These are phyloP conservation scores for Nomada ruficornis DNA, from an alignment of 2,888 invertebrate genomes.

Conservation along the genomic window DNA sequence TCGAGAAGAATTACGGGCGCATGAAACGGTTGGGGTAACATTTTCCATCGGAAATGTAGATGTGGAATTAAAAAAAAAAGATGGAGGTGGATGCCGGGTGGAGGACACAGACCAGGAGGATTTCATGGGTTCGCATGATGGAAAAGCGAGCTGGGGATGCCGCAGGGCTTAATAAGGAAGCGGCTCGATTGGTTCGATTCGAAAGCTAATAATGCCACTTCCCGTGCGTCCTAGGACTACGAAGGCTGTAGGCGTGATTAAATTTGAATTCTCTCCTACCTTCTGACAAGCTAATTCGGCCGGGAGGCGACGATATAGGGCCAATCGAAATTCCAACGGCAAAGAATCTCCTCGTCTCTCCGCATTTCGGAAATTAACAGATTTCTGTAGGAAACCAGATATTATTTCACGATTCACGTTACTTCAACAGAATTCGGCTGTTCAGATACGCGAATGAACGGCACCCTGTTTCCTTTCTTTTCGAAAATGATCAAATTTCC, in stretches of 20 bases:
- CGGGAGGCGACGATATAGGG: conserved; percentile 60
- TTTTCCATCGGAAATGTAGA: conserved; percentile 30
- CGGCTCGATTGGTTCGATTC: conserved; percentile 80
- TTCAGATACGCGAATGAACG: too few relatives aligned
- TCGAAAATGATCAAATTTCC: not conserved
- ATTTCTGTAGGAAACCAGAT: not conserved
- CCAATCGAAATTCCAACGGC: conserved; percentile 73
- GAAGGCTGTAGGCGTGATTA: conserved; percentile 66
- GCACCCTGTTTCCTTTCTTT: too few relatives aligned
- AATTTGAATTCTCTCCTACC: conserved; percentile 73
- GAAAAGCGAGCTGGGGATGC: conserved; percentile 50
- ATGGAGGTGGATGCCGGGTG: not conserved
- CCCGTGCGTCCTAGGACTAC: conserved; percentile 65
- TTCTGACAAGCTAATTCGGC: conserved; percentile 64
- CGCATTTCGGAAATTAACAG: conserved; percentile 29
- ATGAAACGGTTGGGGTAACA: not conserved
- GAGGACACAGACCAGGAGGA: conserved; percentile 17
- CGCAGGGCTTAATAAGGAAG: conserved; percentile 76
- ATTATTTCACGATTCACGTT: too few relatives aligned
- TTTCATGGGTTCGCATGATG: conserved; percentile 57
- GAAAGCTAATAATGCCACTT: conserved; percentile 80
- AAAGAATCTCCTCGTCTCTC: conserved; percentile 18
- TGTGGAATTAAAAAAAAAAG: conserved; percentile 34
- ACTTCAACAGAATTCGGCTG: too few relatives aligned
- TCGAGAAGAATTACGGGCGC: not conserved